Percentiles rank a stretch among this genome's conserved stretches.
Conservation (phyloP, 2,888 invertebrate species). For the Elysia crispata region DNA sequence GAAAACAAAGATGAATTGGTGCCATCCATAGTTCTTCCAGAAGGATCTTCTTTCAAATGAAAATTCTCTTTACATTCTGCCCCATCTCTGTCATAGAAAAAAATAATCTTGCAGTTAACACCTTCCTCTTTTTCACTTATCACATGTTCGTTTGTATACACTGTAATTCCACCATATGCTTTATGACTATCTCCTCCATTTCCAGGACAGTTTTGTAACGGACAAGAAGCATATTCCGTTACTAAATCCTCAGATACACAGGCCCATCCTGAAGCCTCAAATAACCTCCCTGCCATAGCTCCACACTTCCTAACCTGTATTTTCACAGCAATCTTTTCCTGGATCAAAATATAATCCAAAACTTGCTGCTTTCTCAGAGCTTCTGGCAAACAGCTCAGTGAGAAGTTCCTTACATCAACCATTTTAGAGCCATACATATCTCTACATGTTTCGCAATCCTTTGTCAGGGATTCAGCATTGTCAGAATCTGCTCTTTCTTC, state of each 20-base stretch:
- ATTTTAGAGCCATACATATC: too few relatives aligned
- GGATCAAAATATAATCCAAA: conserved; percentile 14
- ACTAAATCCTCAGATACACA: neutral
- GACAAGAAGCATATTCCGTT: neutral
- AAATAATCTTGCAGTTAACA: neutral
- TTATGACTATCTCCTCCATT: conserved; percentile 15
- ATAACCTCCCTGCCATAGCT: neutral
- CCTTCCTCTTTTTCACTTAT: conserved; percentile 1
- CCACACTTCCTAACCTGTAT: neutral
- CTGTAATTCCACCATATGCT: conserved; percentile 30
- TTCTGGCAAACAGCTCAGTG: neutral
- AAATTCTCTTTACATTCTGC: neutral
- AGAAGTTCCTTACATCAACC: neutral
- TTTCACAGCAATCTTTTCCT: conserved; percentile 33
- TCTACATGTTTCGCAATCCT: too few relatives aligned
- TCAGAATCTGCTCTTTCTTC: too few relatives aligned
- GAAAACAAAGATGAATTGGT: neutral
- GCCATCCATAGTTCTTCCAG: neutral
- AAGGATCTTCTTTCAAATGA: neutral
- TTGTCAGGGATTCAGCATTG: too few relatives aligned
- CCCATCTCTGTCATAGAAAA: conserved; percentile 21
- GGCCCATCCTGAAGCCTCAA: conserved; percentile 13
- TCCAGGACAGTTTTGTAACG: neutral
- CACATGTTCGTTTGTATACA: conserved; percentile 41
- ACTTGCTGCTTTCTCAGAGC: conserved; percentile 12